Evolutionary conservation across 2,113 vertebrate species (phyloP), one percentile per base, ranked within the genome.

Genomic region (Rhabdomys dilectus): DNA sequence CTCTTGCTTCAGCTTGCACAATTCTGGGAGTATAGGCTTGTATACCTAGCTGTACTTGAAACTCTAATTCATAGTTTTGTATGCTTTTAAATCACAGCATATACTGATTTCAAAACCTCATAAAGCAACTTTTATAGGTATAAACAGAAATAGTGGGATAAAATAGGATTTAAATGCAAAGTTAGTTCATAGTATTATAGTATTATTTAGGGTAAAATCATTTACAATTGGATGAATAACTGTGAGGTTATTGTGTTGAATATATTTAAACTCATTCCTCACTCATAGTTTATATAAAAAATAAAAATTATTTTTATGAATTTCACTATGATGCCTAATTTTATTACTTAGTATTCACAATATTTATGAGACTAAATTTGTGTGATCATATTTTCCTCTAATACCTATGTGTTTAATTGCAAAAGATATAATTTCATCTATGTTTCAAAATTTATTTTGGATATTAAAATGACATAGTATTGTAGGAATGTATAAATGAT

Each of bases 391-490:
- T 95, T 96, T 97, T 91, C 91, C 10, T 98, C 72, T 73, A 80
- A 91, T 89, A 78, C 1, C 9, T 94, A n/a, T 78, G 88, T 31
- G 16, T 94, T 98, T 93, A 96, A 70, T 94, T 92, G 39, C 17
- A 88, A 24, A 93, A 96, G 88, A 4, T 93, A 78, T 36, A 81
- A 58, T 95, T 93, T 84, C 13, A 91, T 95, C 96, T 93, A 85
- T 87, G n/a, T 95, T 93, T 96, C 42, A 92, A 58, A 96, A 81
- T 91, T 87, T 72, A 87, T 48, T 91, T 93, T 39, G 34, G 86
- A 86, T 93, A 48, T 96, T 87, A 96, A 72, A 97, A 92, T 97
- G 89, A 93, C 39, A 94, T 89, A 91, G 76, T 1, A 75, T 89
- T 89, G 85, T 45, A 70, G 78, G 48, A 1, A 95, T 96, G 84